Evolutionary conservation across 1,140 invertebrate species (phyloP).

Genomic region (Cataglyphis hispanica): DNA sequence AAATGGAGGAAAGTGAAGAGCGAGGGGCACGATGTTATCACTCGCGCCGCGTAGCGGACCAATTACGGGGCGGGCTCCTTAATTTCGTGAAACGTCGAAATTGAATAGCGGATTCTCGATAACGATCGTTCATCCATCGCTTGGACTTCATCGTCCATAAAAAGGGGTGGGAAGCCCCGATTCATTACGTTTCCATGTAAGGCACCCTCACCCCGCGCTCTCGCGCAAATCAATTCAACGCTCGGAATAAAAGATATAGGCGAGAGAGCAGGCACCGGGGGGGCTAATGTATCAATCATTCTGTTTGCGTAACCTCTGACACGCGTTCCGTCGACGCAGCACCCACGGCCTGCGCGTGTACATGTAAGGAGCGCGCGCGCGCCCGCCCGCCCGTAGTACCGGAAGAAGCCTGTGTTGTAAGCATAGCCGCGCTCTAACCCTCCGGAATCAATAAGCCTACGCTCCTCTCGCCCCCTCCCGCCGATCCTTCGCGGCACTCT

Average conservation of each 20-base stretch:
- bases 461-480: constrained; percentile 43
- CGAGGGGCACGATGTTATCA: constrained; percentile 44
- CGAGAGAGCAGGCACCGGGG: constrained; percentile 69
- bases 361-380: too few relatives aligned
- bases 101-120: constrained; percentile 43
- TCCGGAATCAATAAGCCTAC: constrained; percentile 74
- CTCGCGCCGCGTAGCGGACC: constrained; percentile 8
- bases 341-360: constrained; percentile 5
- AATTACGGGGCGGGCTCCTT: constrained; percentile 42
- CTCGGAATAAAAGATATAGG: constrained; percentile 78
- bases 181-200: constrained; percentile 70
- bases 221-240: constrained; percentile 74
- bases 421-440: constrained; percentile 53
- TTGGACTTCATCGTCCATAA: constrained; percentile 57
- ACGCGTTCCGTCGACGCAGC: constrained; percentile 66
- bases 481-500: constrained; percentile 11
- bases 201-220: constrained; percentile 51
- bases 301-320: constrained; percentile 79
- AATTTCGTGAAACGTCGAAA: constrained; percentile 58
- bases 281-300: constrained; percentile 80
- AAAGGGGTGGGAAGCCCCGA: constrained; percentile 63
- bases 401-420: constrained; percentile 39
- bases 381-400: not conserved
- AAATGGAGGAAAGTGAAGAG: constrained; percentile 49
- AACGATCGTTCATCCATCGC: constrained; percentile 32